Percentiles rank a stretch among this genome's conserved stretches.
Conservation (phyloP, 2,113 vertebrate genomes). For the Empidonax alnorum region DNA sequence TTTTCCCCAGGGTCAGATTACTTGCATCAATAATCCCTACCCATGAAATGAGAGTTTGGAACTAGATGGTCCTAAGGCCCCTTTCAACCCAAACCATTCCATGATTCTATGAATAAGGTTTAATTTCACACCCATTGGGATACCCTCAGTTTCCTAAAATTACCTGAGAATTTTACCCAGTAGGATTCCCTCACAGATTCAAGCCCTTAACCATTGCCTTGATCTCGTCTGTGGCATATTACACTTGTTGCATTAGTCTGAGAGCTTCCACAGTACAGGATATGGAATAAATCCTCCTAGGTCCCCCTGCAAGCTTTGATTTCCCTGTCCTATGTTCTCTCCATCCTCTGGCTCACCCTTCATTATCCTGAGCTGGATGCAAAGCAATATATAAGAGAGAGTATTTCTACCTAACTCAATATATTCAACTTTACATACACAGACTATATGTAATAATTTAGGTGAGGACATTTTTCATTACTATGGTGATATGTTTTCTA, state of each 20-base stretch:
- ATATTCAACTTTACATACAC: background rate
- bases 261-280: background rate
- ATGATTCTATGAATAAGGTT: background rate
- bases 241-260: background rate
- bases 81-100: background rate
- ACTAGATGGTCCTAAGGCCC: background rate
- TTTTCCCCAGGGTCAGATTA: background rate
- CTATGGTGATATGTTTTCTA: background rate
- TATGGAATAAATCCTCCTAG: background rate
- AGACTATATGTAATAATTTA: background rate
- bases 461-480: background rate
- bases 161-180: background rate
- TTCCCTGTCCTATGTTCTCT: background rate
- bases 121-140: background rate
- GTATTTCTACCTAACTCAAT: background rate
- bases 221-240: background rate
- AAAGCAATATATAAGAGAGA: background rate
- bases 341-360: background rate
- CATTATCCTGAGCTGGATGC: background rate
- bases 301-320: background rate
- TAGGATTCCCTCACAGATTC: background rate
- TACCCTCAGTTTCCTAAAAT: background rate
- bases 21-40: background rate
- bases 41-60: background rate
- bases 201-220: background rate